phyloP scores from a whole-genome alignment of 2,113 vertebrate species.

The Labeo catla region DNA sequence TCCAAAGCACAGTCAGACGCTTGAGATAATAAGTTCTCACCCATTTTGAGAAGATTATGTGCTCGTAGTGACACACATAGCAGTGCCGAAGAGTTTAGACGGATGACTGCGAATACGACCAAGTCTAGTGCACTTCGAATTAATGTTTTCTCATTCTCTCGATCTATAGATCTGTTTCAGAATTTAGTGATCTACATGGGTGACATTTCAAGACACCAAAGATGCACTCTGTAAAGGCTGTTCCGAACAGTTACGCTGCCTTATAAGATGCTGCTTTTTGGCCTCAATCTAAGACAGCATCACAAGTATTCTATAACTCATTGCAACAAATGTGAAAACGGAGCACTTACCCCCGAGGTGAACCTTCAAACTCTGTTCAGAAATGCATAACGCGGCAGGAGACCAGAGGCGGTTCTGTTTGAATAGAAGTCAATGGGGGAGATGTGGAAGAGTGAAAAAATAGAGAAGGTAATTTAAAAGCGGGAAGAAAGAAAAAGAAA shows the following conservation, averaged over 20 bases:
- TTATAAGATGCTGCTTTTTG: neutral
- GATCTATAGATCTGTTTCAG: neutral
- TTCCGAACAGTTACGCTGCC: neutral
- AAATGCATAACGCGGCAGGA: neutral
- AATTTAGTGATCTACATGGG: neutral
- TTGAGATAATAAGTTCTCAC: constrained; percentile 5
- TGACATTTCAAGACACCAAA: neutral
- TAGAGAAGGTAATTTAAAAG: neutral
- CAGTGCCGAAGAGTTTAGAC: neutral
- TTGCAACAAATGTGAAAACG: neutral
- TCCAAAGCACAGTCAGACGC: neutral
- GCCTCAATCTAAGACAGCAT: neutral
- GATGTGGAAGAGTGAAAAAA: neutral
- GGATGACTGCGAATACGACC: neutral
- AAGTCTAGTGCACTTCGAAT: neutral
- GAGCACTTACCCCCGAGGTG: neutral
- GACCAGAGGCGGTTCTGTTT: neutral
- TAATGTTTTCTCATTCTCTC: neutral
- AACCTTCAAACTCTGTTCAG: constrained; percentile 5
- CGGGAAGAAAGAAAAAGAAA: neutral
- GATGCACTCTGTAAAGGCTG: neutral
- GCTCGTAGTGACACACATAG: neutral
- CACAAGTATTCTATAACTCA: neutral
- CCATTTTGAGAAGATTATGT: neutral
- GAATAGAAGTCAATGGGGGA: neutral